Percentiles rank a stretch among this genome's conserved stretches.
phyloP scores from a whole-genome alignment of 1,140 invertebrate species.

The Helicoverpa armigera region DNA sequence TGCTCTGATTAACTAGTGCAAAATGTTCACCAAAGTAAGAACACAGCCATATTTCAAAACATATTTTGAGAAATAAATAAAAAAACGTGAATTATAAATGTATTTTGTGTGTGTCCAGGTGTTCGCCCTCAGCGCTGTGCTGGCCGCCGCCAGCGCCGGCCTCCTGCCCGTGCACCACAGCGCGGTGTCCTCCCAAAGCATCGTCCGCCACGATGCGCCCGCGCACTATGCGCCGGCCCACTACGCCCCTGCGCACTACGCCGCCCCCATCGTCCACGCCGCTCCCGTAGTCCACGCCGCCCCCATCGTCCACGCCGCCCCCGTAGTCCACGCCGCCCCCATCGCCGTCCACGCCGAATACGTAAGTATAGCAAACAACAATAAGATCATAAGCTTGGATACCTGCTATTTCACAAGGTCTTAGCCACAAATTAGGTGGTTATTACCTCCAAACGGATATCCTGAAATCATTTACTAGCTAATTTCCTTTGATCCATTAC shows the following conservation, averaged over 20 bases:
- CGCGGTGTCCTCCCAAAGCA: constrained; percentile 84
- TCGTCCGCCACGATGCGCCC: constrained; percentile 81
- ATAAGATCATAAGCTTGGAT: not conserved
- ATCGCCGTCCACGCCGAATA: constrained; percentile 73
- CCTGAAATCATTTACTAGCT: constrained; percentile 7
- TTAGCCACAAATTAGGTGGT: not conserved
- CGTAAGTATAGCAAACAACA: constrained; percentile 60
- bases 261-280: constrained; percentile 72
- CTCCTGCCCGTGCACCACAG: constrained; percentile 74
- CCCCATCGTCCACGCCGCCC: constrained; percentile 74
- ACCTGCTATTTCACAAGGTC: constrained; percentile 24
- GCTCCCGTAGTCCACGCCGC: constrained; percentile 80
- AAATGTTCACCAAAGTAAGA: constrained; percentile 86
- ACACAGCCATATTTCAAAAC: constrained; percentile 25
- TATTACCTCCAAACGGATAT: constrained; percentile 22
- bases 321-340: constrained; percentile 71
- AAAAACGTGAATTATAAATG: not conserved
- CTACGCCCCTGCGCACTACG: constrained; percentile 64
- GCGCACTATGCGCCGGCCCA: constrained; percentile 74
- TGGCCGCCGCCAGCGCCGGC: constrained; percentile 82
- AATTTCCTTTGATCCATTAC: constrained; percentile 25
- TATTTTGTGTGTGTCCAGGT: constrained; percentile 62
- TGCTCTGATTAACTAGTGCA: constrained; percentile 82
- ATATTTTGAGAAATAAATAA: constrained; percentile 20
- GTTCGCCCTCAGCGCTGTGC: constrained; percentile 76